These are phyloP conservation scores for Natator depressus DNA, from an alignment of 2,113 vertebrate genomes.

Conservation along the genomic window DNA sequence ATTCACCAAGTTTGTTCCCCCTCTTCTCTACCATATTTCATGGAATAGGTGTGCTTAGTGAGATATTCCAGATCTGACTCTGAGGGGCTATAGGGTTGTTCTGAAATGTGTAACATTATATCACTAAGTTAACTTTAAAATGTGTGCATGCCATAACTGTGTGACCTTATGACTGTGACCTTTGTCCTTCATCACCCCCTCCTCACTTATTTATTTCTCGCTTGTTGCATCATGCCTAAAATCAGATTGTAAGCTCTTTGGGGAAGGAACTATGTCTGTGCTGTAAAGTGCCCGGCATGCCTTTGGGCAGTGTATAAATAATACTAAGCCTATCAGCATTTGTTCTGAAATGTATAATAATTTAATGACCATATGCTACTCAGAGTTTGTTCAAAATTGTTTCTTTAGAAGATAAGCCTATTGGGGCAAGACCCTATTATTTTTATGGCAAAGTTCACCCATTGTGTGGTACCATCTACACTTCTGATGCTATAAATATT, in stretches of 20 bases:
- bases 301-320: neutral
- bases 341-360: neutral
- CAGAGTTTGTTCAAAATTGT: neutral
- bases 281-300: neutral
- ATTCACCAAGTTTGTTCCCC: neutral
- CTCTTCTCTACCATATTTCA: neutral
- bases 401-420: neutral
- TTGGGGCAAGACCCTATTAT: neutral
- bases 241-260: neutral
- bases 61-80: neutral
- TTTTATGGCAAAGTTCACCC: neutral
- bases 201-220: neutral
- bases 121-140: neutral
- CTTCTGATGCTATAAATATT: neutral
- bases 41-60: too few species aligned
- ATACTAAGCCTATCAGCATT: neutral
- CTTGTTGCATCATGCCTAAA: neutral
- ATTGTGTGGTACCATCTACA: neutral
- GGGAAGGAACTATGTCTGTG: neutral
- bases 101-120: neutral
- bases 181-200: neutral
- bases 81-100: neutral
- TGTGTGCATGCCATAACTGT: neutral
- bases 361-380: slow-evolving; percentile 16
- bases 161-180: neutral